Base-by-base conservation (phyloP, 2,888 invertebrate genomes). In the Agonopterix arenella region DNA sequence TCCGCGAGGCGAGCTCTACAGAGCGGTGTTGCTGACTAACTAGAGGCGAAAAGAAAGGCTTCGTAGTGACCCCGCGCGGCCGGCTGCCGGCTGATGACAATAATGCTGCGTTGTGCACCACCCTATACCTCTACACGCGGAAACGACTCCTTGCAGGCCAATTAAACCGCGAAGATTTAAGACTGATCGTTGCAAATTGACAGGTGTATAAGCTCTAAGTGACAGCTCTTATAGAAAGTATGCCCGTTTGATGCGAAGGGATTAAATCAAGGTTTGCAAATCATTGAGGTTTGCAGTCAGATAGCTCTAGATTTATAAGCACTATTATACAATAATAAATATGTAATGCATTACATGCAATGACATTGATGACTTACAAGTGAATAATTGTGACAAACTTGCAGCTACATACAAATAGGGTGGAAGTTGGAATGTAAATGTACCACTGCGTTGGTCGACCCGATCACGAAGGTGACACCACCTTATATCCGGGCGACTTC, bases 1-100 rank as follows among this genome's bases (percentile, higher is more conserved):
- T 44, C 52, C 60, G 60, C 61, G 66, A 70, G 62, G 67, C 83
- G 79, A 65, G 74, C 66, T 69, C 72, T 61, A 56, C 68, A 60
- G 59, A 57, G 64, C 74, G 66, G 56, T 60, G 79, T 64, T 70
- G 72, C 67, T 68, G 62, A 66, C 68, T 58, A 62, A 84, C 83
- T 85, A 71, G 64, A 61, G 59, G 57, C 65, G 64, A 68, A 71
- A 78, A 76, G 77, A 76, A 76, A 75, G 75, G 70, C 50, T 66
- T 67, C 68, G 66, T 58, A 60, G 61, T 56, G 59, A 64, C 61
- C 58, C 52, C 63, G 57, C 61, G 56, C 58, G 53, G 67, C 64
- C 64, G 73, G 70, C 75, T 71, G 45, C 50, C 53, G 54, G 54
- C 57, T 58, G 55, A 64, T 66, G 64, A 70, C 63, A 66, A 70